Evolutionary conservation across 2,113 vertebrate genomes (phyloP).

Genomic region (Pterocles orientalis): DNA sequence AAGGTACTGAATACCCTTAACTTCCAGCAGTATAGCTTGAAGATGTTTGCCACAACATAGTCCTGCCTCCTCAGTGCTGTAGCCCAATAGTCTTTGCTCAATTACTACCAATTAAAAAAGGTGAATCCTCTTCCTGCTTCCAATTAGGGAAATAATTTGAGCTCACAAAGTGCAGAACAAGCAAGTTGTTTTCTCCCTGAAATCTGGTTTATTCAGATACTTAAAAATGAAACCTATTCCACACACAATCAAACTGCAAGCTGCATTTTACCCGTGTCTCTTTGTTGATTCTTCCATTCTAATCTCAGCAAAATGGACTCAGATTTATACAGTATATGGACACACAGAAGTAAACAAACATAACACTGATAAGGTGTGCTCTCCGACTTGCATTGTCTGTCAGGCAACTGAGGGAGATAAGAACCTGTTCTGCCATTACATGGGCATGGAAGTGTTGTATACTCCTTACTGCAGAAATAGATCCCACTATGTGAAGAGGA

Average conservation of each 20-base stretch:
- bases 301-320: slow-evolving; percentile 16
- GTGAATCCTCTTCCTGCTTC: neutral
- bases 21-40: neutral
- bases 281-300: slow-evolving; percentile 39
- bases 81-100: neutral
- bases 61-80: neutral
- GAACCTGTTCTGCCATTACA: neutral
- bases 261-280: slow-evolving; percentile 29
- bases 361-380: neutral
- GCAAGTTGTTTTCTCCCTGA: neutral
- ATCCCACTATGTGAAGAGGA: neutral
- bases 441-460: neutral
- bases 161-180: neutral
- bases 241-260: neutral
- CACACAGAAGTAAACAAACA: slow-evolving; percentile 25
- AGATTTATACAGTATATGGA: neutral
- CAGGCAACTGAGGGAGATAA: slow-evolving; percentile 27
- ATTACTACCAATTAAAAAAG: neutral
- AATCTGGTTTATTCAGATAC: neutral
- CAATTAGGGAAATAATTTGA: neutral
- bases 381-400: neutral
- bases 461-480: neutral
- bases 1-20: neutral
- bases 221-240: slow-evolving; percentile 29
- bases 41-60: neutral